Conservation (phyloP, 2,113 vertebrate species). For the Pelecanus crispus region DNA sequence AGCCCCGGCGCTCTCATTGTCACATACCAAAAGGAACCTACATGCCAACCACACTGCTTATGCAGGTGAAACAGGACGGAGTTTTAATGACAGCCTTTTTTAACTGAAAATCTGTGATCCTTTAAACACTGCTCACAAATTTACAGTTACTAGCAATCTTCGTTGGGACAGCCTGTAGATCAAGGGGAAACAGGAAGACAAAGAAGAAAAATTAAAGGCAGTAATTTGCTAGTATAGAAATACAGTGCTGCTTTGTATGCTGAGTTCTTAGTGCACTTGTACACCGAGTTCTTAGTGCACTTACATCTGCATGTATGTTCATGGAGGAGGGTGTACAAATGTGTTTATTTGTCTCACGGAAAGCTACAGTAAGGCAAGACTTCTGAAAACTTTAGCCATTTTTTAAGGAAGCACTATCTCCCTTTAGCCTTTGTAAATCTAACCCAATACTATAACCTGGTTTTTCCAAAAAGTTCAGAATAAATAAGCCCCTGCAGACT, state of each 20-base stretch:
- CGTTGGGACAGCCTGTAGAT: not conserved
- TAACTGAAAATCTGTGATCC: not conserved
- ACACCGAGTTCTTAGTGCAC: not conserved
- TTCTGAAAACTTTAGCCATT: not conserved
- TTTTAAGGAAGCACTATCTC: not conserved
- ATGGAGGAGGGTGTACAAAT: rapidly evolving
- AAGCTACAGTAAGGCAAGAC: not conserved
- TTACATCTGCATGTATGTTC: rapidly evolving
- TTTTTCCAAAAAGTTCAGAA: not conserved
- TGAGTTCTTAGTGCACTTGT: not conserved
- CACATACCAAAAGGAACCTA: rapidly evolving
- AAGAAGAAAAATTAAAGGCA: not conserved
- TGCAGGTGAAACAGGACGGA: rapidly evolving
- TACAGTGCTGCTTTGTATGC: not conserved
- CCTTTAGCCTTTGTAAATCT: not conserved
- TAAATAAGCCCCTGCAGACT: not conserved
- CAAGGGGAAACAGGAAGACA: not conserved
- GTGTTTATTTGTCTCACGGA: not conserved
- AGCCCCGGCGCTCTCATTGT: not conserved
- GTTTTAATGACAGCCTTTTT: not conserved
- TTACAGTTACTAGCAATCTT: rapidly evolving
- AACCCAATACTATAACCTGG: not conserved
- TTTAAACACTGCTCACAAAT: not conserved
- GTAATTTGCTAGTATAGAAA: not conserved
- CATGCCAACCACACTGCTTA: not conserved